Conservation (phyloP, 2,113 vertebrate species). For the Smithornis capensis region DNA sequence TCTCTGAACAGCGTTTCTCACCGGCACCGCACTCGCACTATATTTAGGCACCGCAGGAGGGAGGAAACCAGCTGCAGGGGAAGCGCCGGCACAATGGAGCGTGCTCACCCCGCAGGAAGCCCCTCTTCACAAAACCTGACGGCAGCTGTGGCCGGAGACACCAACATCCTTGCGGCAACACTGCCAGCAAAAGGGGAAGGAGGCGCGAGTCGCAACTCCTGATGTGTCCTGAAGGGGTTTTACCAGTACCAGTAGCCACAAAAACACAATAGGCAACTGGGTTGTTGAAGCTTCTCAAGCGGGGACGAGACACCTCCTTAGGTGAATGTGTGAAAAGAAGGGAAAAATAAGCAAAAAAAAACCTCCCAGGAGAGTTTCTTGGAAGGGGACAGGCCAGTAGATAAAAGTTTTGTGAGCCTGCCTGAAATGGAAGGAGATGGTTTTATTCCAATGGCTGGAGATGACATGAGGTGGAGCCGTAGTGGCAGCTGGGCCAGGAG, state of each 20-base stretch:
- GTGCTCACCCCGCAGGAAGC: not conserved
- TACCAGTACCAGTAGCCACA: rapidly evolving
- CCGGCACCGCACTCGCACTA: not conserved
- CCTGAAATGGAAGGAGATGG: not conserved
- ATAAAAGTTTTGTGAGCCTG: not conserved
- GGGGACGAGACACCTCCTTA: not conserved
- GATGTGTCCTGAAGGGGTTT: rapidly evolving
- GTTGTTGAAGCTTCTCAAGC: not conserved
- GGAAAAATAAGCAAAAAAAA: not conserved
- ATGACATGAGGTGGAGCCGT: rapidly evolving
- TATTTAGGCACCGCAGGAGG: not conserved
- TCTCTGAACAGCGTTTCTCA: rapidly evolving
- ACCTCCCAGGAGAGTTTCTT: not conserved
- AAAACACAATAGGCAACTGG: not conserved
- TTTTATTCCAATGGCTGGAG: not conserved
- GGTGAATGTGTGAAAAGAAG: not conserved
- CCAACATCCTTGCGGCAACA: not conserved
- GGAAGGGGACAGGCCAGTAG: not conserved
- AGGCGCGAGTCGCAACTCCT: rapidly evolving
- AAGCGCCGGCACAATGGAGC: not conserved
- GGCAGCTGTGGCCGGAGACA: not conserved
- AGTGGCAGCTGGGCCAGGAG: not conserved
- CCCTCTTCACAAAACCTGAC: not conserved
- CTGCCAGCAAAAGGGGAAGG: not conserved
- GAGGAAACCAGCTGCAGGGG: conserved; percentile 42